Conservation (phyloP, 2,888 invertebrate species). For the Minunthozetes semirufus region DNA sequence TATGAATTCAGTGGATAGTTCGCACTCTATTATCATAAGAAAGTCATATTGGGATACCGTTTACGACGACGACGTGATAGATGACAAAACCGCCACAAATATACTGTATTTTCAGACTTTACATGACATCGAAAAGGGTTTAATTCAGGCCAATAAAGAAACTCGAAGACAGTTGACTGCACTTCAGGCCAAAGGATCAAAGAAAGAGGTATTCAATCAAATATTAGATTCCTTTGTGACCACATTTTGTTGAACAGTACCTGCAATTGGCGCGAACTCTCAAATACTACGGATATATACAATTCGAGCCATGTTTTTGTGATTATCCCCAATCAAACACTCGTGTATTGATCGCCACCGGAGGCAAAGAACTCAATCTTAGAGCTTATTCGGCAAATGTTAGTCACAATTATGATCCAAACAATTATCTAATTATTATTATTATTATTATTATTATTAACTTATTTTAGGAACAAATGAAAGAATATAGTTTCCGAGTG, state of each 20-base stretch:
- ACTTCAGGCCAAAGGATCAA: conserved; percentile 68
- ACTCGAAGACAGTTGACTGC: conserved; percentile 61
- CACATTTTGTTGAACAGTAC: conserved; percentile 56
- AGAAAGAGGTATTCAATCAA: conserved; percentile 58
- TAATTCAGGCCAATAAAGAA: conserved; percentile 69
- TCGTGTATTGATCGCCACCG: conserved; percentile 68
- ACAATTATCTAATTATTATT: neutral
- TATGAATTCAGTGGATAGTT: conserved; percentile 44
- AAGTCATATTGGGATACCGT: conserved; percentile 86
- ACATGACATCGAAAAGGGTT: conserved; percentile 76
- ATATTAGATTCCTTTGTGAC: neutral
- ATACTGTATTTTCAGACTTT: conserved; percentile 78
- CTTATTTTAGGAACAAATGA: conserved; percentile 51
- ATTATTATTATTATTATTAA: too few relatives aligned
- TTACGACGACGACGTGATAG: conserved; percentile 73
- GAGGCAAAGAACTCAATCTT: conserved; percentile 75
- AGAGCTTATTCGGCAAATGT: conserved; percentile 39
- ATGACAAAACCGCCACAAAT: conserved; percentile 73
- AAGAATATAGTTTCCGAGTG: conserved; percentile 81
- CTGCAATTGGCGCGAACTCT: conserved; percentile 72
- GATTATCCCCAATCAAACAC: conserved; percentile 68
- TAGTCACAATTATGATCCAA: neutral
- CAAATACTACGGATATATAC: conserved; percentile 81
- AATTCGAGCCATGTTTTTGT: conserved; percentile 65
- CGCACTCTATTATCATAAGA: conserved; percentile 68